Conservation (phyloP, 2,888 invertebrate genomes). For the Vesta saturnalis region DNA sequence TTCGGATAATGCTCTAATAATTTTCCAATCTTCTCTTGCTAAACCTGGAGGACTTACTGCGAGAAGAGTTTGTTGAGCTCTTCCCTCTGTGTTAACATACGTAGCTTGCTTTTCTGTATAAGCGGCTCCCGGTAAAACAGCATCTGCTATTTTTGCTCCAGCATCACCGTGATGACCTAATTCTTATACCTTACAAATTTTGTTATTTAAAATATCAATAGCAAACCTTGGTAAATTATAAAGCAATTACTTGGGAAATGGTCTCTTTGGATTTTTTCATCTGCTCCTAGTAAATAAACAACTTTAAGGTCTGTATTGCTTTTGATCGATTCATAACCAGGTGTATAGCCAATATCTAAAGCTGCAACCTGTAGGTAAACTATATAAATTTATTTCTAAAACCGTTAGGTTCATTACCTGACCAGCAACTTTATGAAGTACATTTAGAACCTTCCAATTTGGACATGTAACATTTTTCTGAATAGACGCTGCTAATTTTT, state of each 20-base stretch:
- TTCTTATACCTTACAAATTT: background rate
- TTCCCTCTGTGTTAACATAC: slow-evolving; percentile 97
- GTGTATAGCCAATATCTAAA: slow-evolving; percentile 91
- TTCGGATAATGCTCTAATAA: slow-evolving; percentile 95
- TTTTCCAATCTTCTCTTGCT: slow-evolving; percentile 98
- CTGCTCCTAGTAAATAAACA: slow-evolving; percentile 93
- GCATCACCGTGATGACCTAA: slow-evolving; percentile 95
- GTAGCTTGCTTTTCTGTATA: slow-evolving; percentile 99
- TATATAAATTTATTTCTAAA: background rate
- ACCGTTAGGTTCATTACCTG: slow-evolving; percentile 62
- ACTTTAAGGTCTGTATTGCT: slow-evolving; percentile 77
- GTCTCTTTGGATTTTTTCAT: slow-evolving; percentile 81
- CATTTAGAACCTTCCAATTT: slow-evolving; percentile 84
- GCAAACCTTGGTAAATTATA: slow-evolving; percentile 86
- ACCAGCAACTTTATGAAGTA: slow-evolving; percentile 91
- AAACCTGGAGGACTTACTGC: slow-evolving; percentile 92
- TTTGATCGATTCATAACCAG: slow-evolving; percentile 72
- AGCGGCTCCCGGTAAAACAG: slow-evolving; percentile 94
- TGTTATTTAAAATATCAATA: background rate
- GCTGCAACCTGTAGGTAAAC: slow-evolving; percentile 76
- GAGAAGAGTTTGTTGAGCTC: slow-evolving; percentile 88
- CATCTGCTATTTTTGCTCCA: slow-evolving; percentile 93
- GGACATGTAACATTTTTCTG: slow-evolving; percentile 66
- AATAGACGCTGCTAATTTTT: slow-evolving; percentile 73
- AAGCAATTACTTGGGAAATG: slow-evolving; percentile 84